These are phyloP conservation scores for Pangasius macronema DNA, from an alignment of 2,797 vertebrate species.

Conservation along the genomic window DNA sequence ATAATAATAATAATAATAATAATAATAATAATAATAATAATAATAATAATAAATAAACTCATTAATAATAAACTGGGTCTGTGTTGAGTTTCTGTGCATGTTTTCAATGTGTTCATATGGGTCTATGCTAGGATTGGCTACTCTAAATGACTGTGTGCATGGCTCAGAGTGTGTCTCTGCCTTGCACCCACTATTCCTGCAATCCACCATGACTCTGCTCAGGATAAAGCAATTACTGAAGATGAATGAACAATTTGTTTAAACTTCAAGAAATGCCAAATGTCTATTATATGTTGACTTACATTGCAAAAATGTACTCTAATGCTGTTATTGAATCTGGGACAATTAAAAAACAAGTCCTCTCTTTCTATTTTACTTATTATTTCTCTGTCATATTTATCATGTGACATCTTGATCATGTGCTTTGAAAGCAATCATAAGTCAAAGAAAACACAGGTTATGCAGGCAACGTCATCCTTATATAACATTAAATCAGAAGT, in stretches of 20 bases:
- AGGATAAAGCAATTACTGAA: not conserved
- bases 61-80: not conserved
- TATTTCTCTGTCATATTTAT: slow-evolving; percentile 45
- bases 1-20: too few relatives aligned
- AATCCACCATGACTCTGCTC: not conserved
- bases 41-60: not conserved
- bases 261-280: not conserved
- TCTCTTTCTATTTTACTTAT: slow-evolving; percentile 33
- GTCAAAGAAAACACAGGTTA: slow-evolving; percentile 26
- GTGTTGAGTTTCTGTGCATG: not conserved
- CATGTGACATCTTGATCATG: slow-evolving; percentile 6
- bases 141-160: not conserved
- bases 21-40: too few relatives aligned
- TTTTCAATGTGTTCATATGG: not conserved
- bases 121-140: not conserved
- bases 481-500: slow-evolving; percentile 78
- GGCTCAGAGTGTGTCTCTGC: not conserved
- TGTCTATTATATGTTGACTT: slow-evolving; percentile 7
- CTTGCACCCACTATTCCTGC: not conserved
- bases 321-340: slow-evolving; percentile 44
- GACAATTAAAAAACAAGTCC: slow-evolving; percentile 41
- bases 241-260: slow-evolving; percentile 13
- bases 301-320: slow-evolving; percentile 15
- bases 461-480: slow-evolving; percentile 70
- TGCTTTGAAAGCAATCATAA: slow-evolving; percentile 31